Evolutionary conservation across 2,797 vertebrate species (phyloP), one percentile per base, ranked within the genome.

Genomic region (Falco concolor): DNA sequence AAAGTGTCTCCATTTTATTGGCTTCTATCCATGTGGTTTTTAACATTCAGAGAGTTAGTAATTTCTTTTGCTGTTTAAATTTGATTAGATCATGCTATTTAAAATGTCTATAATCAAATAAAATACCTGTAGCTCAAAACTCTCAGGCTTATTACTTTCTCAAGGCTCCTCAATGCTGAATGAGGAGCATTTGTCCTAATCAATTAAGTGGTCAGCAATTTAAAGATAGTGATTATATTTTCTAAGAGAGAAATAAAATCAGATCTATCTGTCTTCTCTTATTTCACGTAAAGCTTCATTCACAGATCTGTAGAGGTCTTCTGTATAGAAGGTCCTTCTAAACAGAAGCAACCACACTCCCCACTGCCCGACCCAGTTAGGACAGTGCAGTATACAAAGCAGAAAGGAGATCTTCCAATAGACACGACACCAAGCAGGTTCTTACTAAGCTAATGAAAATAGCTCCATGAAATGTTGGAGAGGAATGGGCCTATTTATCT

Each of bases 11-110:
- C 12, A 34, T 61, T 85, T 80, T 77, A 53, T 83, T 95, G 19
- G 50, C 50, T 93, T 83, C 65, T 49, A 68, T 54, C 68, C 42
- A 22, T 10, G 12, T 42, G 7, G 40, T 64, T 95, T 87, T 42
- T 81, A 80, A 83, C 12, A 13, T 60, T 83, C 79, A 64, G 56
- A 65, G 32, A 64, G 90, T 68, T 67, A 70, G 13, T 61, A 85
- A 93, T 89, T 91, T 94, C 32, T 91, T 89, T 73, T 84, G 15
- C 42, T 59, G 47, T 59, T 87, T 59, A 87, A 90, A 95, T 82
- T 88, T 84, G 7, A 84, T 93, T 86, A 88, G 20, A 4, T 81
- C 30, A 44, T 27, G 32, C 45, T 88, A 79, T 61, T 95, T 87
- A 76, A 63, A 84, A 92, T 53, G 47, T 88, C 56, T 84, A 5